Percentiles rank a stretch among this genome's conserved stretches.
These are phyloP conservation scores for Eucidaris tribuloides DNA, from an alignment of 35 echinoderm and acorn worm genomes.

Conservation along the genomic window DNA sequence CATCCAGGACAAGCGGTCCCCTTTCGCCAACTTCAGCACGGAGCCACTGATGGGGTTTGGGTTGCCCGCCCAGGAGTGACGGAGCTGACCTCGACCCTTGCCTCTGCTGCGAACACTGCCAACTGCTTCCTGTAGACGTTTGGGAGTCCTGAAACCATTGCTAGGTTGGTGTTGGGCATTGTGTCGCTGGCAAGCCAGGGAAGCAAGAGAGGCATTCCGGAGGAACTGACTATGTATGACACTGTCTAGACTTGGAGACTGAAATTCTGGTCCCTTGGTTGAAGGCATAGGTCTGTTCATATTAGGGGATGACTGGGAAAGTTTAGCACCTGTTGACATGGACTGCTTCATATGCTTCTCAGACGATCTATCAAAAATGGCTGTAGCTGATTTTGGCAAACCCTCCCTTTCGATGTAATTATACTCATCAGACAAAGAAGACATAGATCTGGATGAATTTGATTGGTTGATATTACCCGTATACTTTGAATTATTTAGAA, in stretches of 20 bases:
- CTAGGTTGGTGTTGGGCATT: background rate
- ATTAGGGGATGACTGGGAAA: background rate
- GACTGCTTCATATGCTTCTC: too few species aligned
- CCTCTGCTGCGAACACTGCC: background rate
- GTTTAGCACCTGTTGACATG: background rate
- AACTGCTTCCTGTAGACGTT: background rate
- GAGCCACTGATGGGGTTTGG: constrained; percentile 11
- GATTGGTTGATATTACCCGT: constrained; percentile 8
- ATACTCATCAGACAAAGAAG: too few species aligned
- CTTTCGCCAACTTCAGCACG: constrained; percentile 10
- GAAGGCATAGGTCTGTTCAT: background rate
- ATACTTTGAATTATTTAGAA: too few species aligned
- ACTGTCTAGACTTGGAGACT: constrained; percentile 20
- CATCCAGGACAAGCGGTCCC: background rate
- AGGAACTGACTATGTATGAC: constrained; percentile 11
- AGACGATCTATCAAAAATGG: too few species aligned
- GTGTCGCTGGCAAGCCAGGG: too few species aligned
- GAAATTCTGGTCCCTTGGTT: background rate
- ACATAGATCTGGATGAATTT: background rate
- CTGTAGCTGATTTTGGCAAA: too few species aligned
- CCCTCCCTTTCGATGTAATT: too few species aligned
- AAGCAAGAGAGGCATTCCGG: background rate
- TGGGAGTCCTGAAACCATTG: background rate
- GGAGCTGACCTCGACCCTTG: background rate
- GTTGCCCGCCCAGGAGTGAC: constrained; percentile 13